Evolutionary conservation across 2,888 invertebrate species (phyloP), one percentile per base, ranked within the genome.

Genomic region (Tupiocoris notatus): DNA sequence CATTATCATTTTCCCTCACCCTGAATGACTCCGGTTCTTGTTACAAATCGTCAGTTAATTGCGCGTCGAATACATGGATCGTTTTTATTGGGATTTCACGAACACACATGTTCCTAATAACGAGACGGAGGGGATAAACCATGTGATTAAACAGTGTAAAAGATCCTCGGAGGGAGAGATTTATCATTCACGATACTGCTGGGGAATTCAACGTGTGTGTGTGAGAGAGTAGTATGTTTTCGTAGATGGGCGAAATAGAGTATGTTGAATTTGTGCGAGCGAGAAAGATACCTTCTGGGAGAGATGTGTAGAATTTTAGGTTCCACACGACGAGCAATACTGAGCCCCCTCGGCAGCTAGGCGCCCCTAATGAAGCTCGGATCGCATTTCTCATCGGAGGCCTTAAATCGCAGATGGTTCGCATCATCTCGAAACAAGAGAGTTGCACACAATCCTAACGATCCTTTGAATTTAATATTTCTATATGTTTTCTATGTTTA

Each of bases 401-500:
- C 71, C 71, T 61, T 71, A 61, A 39, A 61, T 71, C 71, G 71
- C 71, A 71, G 71, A 71, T 71, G 71, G 71, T 71, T 71, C 71
- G 6, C 39, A 39, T 39, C 6, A 7, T 39, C 39, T 12, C 12
- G 39, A 12, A 39, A 39, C 39, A 39, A 39, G 39, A 39, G 39
- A 39, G 39, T 12, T 39, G 39, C 12, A 12, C 6, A 39, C 12
- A 12, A 39, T 39, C 39, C 6, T n/a, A n/a, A n/a, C n/a, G n/a
- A n/a, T n/a, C n/a, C n/a, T n/a, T n/a, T n/a, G n/a, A n/a, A n/a
- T n/a, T n/a, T n/a, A n/a, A n/a, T n/a, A n/a, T n/a, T n/a, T n/a
- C n/a, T n/a, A n/a, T n/a, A n/a, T n/a, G n/a, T n/a, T n/a, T n/a
- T n/a, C n/a, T n/a, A n/a, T n/a, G n/a, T n/a, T n/a, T n/a, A n/a